These are phyloP conservation scores for Podiceps cristatus DNA, from an alignment of 2,113 vertebrate species.

Conservation along the genomic window DNA sequence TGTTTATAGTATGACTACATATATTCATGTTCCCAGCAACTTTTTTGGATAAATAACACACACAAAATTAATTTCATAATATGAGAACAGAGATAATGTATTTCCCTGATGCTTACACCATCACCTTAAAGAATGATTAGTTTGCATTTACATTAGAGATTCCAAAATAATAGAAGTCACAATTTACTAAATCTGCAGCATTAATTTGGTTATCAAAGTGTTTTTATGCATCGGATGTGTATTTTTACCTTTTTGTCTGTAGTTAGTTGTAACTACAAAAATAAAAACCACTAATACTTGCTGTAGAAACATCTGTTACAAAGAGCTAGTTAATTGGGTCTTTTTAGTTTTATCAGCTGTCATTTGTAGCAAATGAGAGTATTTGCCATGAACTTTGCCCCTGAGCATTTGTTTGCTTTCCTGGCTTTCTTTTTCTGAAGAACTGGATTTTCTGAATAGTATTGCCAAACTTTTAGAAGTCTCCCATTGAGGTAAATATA, in stretches of 20 bases:
- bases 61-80: background rate
- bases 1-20: background rate
- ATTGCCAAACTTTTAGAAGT: background rate
- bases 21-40: background rate
- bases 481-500: background rate
- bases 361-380: background rate
- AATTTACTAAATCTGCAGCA: background rate
- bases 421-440: background rate
- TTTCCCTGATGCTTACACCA: background rate
- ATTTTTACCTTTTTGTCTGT: background rate
- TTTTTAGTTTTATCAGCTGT: background rate
- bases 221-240: background rate
- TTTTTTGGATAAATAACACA: background rate
- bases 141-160: background rate
- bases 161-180: background rate
- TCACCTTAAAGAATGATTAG: background rate
- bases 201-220: background rate
- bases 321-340: background rate
- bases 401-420: constrained; percentile 13
- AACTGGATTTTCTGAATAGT: background rate
- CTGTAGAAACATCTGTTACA: background rate
- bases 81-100: background rate
- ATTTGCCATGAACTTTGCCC: background rate
- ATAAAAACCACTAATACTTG: background rate
- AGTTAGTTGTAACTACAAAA: background rate